These are phyloP conservation scores for Masticophis lateralis DNA, from an alignment of 2,797 vertebrate genomes.

Conservation along the genomic window DNA sequence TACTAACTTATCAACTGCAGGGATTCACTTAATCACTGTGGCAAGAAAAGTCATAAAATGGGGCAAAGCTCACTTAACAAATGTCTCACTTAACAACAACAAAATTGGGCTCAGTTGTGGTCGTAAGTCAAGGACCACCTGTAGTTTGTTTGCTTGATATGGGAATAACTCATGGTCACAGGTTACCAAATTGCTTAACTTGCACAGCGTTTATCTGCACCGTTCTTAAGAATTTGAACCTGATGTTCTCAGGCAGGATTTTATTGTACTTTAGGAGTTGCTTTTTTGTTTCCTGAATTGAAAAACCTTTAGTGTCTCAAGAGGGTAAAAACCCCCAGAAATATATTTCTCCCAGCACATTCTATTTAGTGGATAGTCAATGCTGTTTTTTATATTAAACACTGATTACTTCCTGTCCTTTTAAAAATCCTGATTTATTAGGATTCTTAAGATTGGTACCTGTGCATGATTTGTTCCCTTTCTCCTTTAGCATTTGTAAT, in stretches of 20 bases:
- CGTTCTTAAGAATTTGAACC: background rate
- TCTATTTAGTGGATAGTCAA: conserved; percentile 37
- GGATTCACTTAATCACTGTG: background rate
- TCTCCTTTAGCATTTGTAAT: background rate
- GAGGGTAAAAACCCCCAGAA: conserved; percentile 25
- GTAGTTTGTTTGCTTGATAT: background rate
- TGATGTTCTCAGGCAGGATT: background rate
- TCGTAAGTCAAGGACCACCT: background rate
- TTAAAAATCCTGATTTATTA: conserved; percentile 13
- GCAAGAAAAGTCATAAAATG: background rate
- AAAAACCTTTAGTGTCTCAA: conserved; percentile 40
- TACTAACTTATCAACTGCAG: background rate
- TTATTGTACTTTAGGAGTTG: conserved; percentile 6
- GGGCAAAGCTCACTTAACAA: background rate
- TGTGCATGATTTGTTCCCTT: conserved; percentile 4
- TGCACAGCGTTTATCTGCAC: background rate
- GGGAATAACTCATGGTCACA: background rate
- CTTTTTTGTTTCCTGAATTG: background rate
- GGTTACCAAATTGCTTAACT: background rate
- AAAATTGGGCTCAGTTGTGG: background rate
- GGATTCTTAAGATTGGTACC: conserved; percentile 6
- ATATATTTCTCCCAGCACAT: conserved; percentile 38
- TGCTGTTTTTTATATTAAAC: conserved; percentile 25
- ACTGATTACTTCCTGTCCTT: conserved; percentile 3
- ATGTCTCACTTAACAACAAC: background rate